These are phyloP conservation scores for Propsilocerus akamusi DNA, from an alignment of 1,140 invertebrate species.

Conservation along the genomic window DNA sequence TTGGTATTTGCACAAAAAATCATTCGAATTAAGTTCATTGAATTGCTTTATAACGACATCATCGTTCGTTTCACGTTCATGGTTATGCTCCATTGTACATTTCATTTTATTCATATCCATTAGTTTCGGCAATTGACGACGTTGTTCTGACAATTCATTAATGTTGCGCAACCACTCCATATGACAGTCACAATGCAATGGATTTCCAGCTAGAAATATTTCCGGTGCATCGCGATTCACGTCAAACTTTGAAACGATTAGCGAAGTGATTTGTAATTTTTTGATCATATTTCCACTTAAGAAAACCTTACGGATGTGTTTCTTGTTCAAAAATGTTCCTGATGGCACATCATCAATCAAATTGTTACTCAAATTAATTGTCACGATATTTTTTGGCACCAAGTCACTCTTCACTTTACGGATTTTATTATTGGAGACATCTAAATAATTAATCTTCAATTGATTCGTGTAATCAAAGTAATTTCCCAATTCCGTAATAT, in stretches of 20 bases:
- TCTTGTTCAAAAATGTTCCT: slow-evolving; percentile 51
- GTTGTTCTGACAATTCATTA: slow-evolving; percentile 43
- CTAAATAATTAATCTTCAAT: slow-evolving; percentile 50
- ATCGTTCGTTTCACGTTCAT: slow-evolving; percentile 56
- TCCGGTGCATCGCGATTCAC: slow-evolving; percentile 45
- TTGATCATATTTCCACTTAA: slow-evolving; percentile 55
- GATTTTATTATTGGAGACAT: slow-evolving; percentile 55
- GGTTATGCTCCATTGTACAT: slow-evolving; percentile 58
- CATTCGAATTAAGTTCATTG: slow-evolving; percentile 62
- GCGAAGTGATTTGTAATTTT: slow-evolving; percentile 37
- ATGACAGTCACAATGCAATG: slow-evolving; percentile 63
- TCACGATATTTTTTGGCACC: slow-evolving; percentile 53
- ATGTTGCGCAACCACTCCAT: slow-evolving; percentile 73
- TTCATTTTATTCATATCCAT: slow-evolving; percentile 68
- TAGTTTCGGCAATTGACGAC: slow-evolving; percentile 59
- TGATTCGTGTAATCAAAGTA: slow-evolving; percentile 38
- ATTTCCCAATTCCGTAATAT: slow-evolving; percentile 44
- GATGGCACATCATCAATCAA: slow-evolving; percentile 44
- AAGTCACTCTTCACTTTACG: slow-evolving; percentile 41
- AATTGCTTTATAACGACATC: slow-evolving; percentile 70
- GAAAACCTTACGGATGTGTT: slow-evolving; percentile 48
- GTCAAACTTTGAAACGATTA: slow-evolving; percentile 33
- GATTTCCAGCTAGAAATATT: slow-evolving; percentile 65
- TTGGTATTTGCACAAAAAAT: slow-evolving; percentile 82
- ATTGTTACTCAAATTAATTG: slow-evolving; percentile 58